Evolutionary conservation across 35 echinoderm and acorn worm species (phyloP).

Genomic region (Acanthaster planci): DNA sequence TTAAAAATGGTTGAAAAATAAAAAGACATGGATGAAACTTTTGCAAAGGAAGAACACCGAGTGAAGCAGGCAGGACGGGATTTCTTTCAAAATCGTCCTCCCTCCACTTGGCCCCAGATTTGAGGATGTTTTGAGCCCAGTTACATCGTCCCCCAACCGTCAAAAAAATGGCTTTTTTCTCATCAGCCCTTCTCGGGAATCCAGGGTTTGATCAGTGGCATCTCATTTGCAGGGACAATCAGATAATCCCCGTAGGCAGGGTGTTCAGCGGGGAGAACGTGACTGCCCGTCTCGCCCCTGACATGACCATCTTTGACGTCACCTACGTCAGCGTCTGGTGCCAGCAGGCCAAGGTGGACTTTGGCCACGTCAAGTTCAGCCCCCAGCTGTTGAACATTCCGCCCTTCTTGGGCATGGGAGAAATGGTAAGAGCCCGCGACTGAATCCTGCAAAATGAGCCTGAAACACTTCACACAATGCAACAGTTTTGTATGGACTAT

Average conservation of each 20-base stretch:
- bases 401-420: not conserved
- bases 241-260: not conserved
- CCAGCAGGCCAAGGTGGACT: slow-evolving; percentile 21
- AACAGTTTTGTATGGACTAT: too few relatives aligned
- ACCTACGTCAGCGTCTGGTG: slow-evolving; percentile 65
- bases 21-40: not conserved
- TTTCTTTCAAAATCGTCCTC: too few relatives aligned
- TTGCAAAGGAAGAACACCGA: not conserved
- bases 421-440: too few relatives aligned
- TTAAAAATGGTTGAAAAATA: too few relatives aligned
- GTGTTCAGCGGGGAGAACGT: slow-evolving; percentile 40
- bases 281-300: slow-evolving; percentile 33
- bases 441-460: too few relatives aligned
- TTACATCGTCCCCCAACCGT: not conserved
- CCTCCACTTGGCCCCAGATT: too few relatives aligned
- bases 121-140: not conserved
- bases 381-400: not conserved
- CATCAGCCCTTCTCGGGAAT: not conserved
- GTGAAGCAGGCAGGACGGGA: not conserved
- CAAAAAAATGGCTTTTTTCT: not conserved
- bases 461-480: too few relatives aligned
- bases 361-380: slow-evolving; percentile 32
- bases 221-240: not conserved
- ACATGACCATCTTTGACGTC: slow-evolving; percentile 61
- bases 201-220: not conserved